Percentiles rank a stretch among this genome's conserved stretches.
These are phyloP conservation scores for Schrankia costaestrigalis DNA, from an alignment of 2,888 invertebrate species.

Conservation along the genomic window DNA sequence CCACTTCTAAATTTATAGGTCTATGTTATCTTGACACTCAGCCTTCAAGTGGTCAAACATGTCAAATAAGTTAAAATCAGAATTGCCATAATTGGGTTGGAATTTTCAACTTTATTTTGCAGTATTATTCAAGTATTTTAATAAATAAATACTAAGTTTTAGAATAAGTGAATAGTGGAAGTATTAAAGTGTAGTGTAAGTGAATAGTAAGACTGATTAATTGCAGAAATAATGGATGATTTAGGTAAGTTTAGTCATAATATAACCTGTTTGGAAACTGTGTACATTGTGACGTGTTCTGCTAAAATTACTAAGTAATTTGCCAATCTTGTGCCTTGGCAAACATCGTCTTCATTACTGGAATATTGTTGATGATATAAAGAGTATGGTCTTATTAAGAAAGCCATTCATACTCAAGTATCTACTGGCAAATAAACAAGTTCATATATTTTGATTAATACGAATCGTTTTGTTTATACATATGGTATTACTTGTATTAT, in stretches of 20 bases:
- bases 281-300: conserved; percentile 64
- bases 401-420: no score
- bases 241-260: conserved; percentile 73
- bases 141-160: conserved; percentile 18
- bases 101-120: conserved; percentile 47
- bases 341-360: no score
- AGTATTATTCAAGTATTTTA: conserved; percentile 41
- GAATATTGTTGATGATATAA: no score
- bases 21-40: no score
- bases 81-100: conserved; percentile 53
- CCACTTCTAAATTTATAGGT: no score
- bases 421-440: no score
- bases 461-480: no score
- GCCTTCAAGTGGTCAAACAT: conserved; percentile 30
- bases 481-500: no score
- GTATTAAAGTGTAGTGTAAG: conserved; percentile 18
- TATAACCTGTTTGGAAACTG: conserved; percentile 71
- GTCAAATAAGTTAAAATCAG: conserved; percentile 40
- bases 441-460: no score
- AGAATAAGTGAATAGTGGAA: conserved; percentile 29
- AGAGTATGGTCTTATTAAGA: no score
- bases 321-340: conserved; percentile 30
- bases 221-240: conserved; percentile 64
- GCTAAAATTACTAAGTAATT: conserved; percentile 48
- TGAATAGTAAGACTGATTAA: conserved; percentile 20